Percentiles rank a stretch among this genome's conserved stretches.
These are phyloP conservation scores for Cheilosia impressa DNA, from an alignment of 2,888 invertebrate genomes.

Conservation along the genomic window DNA sequence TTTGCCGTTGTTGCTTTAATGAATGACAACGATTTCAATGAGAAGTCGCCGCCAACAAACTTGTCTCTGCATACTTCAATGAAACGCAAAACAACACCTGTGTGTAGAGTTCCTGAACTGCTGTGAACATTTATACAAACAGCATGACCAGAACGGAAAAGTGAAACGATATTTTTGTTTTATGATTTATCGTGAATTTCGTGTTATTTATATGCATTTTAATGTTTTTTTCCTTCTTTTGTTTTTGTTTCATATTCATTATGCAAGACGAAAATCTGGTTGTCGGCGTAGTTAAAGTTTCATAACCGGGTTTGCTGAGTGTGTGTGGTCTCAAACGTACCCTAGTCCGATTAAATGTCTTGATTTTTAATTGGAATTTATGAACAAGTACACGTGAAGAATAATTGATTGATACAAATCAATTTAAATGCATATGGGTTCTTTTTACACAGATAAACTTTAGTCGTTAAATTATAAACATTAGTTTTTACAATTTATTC, in stretches of 20 bases:
- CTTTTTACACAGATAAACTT: background rate
- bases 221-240: background rate
- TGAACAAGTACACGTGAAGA: constrained; percentile 13
- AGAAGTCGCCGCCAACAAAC: constrained; percentile 12
- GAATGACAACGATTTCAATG: constrained; percentile 35
- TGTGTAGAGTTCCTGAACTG: constrained; percentile 10
- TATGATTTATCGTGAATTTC: constrained; percentile 46
- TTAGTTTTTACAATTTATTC: no score
- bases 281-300: constrained; percentile 14
- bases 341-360: constrained; percentile 16
- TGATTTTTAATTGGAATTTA: constrained; percentile 39
- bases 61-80: constrained; percentile 26
- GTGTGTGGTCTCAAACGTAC: constrained; percentile 46
- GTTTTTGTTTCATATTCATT: constrained; percentile 4
- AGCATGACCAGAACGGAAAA: constrained; percentile 17
- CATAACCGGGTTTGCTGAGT: constrained; percentile 35
- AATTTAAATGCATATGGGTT: constrained; percentile 10
- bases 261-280: constrained; percentile 34
- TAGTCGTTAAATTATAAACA: no score
- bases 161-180: constrained; percentile 29
- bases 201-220: constrained; percentile 9
- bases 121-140: background rate
- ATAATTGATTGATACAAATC: constrained; percentile 11
- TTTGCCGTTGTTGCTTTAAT: constrained; percentile 11
- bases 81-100: constrained; percentile 49